phyloP scores from a whole-genome alignment of 1,140 invertebrate genomes.

The Trypoxylus dichotomus region DNA sequence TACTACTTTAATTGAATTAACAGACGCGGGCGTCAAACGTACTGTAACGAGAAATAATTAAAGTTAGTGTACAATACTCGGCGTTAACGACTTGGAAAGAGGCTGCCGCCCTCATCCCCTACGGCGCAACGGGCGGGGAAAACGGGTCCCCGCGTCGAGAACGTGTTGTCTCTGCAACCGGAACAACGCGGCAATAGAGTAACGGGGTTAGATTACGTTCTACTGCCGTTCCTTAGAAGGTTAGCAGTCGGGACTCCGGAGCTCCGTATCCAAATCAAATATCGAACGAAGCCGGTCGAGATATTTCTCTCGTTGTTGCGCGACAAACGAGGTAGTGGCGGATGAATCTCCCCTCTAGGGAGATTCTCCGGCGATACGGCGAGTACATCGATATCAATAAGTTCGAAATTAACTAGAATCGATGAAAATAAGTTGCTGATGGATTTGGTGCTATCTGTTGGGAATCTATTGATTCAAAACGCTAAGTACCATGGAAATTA shows the following conservation, averaged over 20 bases:
- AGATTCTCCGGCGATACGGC: neutral
- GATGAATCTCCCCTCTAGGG: neutral
- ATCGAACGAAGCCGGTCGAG: neutral
- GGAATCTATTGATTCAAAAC: neutral
- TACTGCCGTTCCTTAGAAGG: neutral
- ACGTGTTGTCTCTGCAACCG: neutral
- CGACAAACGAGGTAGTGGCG: neutral
- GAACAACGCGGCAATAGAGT: neutral
- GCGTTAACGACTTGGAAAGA: conserved; percentile 20
- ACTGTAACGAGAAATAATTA: conserved; percentile 13
- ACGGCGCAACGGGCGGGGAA: neutral
- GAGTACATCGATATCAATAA: conserved; percentile 14
- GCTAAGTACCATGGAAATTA: too few species aligned
- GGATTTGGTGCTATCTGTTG: neutral
- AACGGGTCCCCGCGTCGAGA: neutral
- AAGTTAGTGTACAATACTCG: conserved; percentile 13
- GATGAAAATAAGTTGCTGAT: neutral
- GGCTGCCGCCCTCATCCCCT: neutral
- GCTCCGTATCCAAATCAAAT: neutral
- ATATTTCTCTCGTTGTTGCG: neutral
- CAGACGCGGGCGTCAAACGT: conserved; percentile 5
- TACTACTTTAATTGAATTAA: conserved; percentile 18
- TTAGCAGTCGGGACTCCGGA: neutral
- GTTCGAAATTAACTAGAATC: neutral
- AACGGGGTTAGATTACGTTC: neutral